phyloP scores from a whole-genome alignment of 2,797 vertebrate species.

The Crax fasciolata region DNA sequence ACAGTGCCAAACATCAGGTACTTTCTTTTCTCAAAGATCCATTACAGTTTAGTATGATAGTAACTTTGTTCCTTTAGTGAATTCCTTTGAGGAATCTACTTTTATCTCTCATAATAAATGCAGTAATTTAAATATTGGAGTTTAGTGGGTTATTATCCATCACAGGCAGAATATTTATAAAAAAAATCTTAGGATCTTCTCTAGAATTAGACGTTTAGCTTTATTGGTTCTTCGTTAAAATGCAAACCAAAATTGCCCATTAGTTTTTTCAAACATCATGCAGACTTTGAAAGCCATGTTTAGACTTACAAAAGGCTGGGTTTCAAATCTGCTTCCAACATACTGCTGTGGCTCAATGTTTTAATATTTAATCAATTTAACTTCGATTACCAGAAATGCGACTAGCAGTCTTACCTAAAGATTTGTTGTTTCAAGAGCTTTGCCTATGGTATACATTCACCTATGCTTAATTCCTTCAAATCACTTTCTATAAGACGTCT shows the following conservation, averaged over 20 bases:
- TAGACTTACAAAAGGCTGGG: not conserved
- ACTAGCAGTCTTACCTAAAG: not conserved
- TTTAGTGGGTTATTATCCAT: not conserved
- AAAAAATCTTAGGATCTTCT: not conserved
- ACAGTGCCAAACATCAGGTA: not conserved
- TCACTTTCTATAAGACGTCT: not conserved
- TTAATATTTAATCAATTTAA: not conserved
- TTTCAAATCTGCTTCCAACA: not conserved
- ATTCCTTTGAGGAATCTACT: conserved; percentile 18
- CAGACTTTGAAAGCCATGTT: not conserved
- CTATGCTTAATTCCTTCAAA: not conserved
- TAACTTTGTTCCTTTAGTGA: not conserved
- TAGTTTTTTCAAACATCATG: not conserved
- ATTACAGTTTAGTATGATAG: not conserved
- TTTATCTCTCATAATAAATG: conserved; percentile 39
- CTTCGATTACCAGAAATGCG: not conserved
- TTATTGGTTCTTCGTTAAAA: not conserved
- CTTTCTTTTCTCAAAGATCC: not conserved
- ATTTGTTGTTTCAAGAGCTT: not conserved
- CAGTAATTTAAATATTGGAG: not conserved
- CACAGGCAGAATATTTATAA: not conserved
- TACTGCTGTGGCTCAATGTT: not conserved
- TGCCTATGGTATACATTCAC: not conserved
- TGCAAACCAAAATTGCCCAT: not conserved
- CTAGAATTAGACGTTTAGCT: not conserved